phyloP scores from a whole-genome alignment of 2,113 vertebrate species.

The Python bivittatus region DNA sequence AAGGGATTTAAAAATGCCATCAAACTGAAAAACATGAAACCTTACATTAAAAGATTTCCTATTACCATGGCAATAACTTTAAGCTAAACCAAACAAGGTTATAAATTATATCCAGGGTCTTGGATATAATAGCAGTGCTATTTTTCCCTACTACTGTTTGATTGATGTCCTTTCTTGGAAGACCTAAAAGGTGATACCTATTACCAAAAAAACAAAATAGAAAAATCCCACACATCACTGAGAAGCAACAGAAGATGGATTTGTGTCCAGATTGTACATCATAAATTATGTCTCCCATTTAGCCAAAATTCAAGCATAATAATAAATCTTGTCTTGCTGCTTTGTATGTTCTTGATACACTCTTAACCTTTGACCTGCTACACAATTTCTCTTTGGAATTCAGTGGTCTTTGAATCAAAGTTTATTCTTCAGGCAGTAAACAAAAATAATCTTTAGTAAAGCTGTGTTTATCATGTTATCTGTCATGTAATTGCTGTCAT shows the following conservation, averaged over 20 bases:
- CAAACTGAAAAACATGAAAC: conserved; percentile 20
- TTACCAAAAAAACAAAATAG: conserved; percentile 11
- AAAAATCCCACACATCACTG: conserved; percentile 27
- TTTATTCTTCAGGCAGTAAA: conserved; percentile 19
- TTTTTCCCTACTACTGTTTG: conserved; percentile 47
- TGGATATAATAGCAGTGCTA: conserved; percentile 17
- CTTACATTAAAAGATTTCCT: conserved; percentile 52
- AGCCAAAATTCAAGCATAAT: not conserved
- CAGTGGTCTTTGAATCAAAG: conserved; percentile 28
- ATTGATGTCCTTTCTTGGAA: conserved; percentile 43
- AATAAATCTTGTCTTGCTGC: conserved; percentile 21
- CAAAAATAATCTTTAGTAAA: not conserved
- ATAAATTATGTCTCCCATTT: conserved; percentile 3
- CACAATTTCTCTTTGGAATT: conserved; percentile 18
- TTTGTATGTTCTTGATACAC: conserved; percentile 37
- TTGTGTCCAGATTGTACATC: conserved; percentile 15
- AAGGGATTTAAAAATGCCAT: conserved; percentile 2
- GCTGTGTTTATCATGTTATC: not conserved
- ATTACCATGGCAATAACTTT: conserved; percentile 48
- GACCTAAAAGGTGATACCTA: conserved; percentile 49
- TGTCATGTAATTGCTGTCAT: conserved; percentile 49
- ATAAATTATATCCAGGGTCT: conserved; percentile 54
- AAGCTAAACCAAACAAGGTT: conserved; percentile 47
- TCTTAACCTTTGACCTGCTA: conserved; percentile 2
- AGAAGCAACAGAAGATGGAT: not conserved